Evolutionary conservation across 2,888 invertebrate species (phyloP).

Genomic region (Nemurella pictetii): DNA sequence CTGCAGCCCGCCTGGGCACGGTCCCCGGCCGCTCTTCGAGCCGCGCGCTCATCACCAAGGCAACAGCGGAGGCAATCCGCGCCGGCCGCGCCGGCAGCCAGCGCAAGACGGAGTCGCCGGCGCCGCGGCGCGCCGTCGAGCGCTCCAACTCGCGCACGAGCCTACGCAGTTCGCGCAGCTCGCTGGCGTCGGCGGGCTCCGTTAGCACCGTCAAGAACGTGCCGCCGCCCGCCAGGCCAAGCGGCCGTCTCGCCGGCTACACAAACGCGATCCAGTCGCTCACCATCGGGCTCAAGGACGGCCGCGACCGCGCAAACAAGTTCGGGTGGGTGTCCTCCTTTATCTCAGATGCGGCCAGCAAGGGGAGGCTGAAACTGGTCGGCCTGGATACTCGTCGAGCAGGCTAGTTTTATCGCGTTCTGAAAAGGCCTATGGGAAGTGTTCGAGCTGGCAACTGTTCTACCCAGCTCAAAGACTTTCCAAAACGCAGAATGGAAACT

Average conservation of each 20-base stretch:
- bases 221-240: constrained; percentile 55
- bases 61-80: constrained; percentile 48
- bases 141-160: constrained; percentile 78
- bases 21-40: constrained; percentile 47
- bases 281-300: constrained; percentile 50
- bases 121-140: constrained; percentile 57
- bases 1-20: constrained; percentile 35
- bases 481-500: no score
- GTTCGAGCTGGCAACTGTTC: no score
- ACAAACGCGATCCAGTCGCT: constrained; percentile 57
- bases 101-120: constrained; percentile 50
- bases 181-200: constrained; percentile 78
- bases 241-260: constrained; percentile 51
- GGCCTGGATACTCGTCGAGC: no score
- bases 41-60: constrained; percentile 32
- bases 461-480: no score
- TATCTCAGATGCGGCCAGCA: no score
- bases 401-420: no score
- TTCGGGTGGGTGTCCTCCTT: neutral
- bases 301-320: constrained; percentile 4
- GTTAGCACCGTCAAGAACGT: constrained; percentile 76
- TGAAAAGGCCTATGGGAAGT: no score
- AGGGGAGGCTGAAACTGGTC: no score
- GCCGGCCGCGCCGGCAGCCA: constrained; percentile 52
- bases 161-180: constrained; percentile 79